Conservation (phyloP, 2,797 vertebrate species). For the Falco naumanni region DNA sequence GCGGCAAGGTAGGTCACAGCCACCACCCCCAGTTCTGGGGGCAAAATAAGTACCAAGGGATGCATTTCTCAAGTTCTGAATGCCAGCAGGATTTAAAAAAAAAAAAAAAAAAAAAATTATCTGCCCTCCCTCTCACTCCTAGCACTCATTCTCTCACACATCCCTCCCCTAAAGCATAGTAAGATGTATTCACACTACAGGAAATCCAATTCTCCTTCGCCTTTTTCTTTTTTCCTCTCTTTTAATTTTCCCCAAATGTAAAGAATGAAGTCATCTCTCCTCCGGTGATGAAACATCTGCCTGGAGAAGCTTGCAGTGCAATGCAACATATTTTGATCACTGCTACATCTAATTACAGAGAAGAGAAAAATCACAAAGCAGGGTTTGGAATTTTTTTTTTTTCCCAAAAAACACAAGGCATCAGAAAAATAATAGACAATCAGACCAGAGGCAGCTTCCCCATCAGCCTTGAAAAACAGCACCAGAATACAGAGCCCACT, state of each 20-base stretch:
- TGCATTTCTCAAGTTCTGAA: background rate
- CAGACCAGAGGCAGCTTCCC: constrained; percentile 20
- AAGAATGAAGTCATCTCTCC: constrained; percentile 61
- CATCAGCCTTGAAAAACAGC: constrained; percentile 1
- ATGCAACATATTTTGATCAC: constrained; percentile 57
- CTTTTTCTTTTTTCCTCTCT: background rate
- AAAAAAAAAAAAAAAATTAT: background rate
- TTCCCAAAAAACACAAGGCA: background rate
- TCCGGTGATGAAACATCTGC: constrained; percentile 58
- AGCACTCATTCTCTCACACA: background rate
- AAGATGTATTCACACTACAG: constrained; percentile 2
- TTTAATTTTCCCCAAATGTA: constrained; percentile 48
- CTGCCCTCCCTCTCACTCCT: background rate
- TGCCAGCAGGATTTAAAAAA: background rate
- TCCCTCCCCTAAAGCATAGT: background rate
- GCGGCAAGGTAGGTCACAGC: background rate
- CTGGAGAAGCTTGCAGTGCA: constrained; percentile 54
- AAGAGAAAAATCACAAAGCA: constrained; percentile 32
- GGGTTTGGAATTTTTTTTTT: background rate
- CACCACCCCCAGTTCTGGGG: background rate
- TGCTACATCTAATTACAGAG: constrained; percentile 57
- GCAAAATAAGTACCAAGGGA: background rate
- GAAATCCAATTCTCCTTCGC: constrained; percentile 41
- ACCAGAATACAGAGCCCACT: background rate
- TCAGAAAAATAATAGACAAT: constrained; percentile 29